These are phyloP conservation scores for Allolobophora icterica DNA, from an alignment of 2,888 invertebrate species.

Conservation along the genomic window DNA sequence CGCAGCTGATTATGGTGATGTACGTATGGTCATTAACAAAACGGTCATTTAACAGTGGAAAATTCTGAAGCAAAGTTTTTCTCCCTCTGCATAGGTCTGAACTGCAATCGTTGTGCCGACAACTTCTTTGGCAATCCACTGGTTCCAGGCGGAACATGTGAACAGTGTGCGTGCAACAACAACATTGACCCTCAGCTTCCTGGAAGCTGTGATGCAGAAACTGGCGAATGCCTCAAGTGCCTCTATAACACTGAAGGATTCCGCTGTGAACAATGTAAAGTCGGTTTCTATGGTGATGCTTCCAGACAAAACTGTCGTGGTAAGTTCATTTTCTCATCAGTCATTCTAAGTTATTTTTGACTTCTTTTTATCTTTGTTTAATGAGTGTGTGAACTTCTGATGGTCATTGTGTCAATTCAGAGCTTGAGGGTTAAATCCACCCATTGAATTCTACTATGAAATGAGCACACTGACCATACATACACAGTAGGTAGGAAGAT, in stretches of 20 bases:
- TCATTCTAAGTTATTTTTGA: not conserved
- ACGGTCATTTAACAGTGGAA: not conserved
- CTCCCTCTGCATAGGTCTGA: slow-evolving; percentile 52
- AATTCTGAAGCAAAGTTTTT: not conserved
- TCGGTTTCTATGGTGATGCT: slow-evolving; percentile 89
- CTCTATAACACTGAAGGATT: slow-evolving; percentile 86
- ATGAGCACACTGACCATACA: too few species aligned
- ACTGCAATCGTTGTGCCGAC: slow-evolving; percentile 91
- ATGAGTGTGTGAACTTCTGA: too few species aligned
- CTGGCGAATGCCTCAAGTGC: slow-evolving; percentile 59
- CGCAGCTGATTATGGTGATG: not conserved
- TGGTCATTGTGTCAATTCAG: too few species aligned
- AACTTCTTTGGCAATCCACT: slow-evolving; percentile 94
- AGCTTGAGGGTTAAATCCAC: too few species aligned
- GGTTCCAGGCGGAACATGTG: slow-evolving; percentile 82
- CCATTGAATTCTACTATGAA: too few species aligned
- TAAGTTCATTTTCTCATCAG: slow-evolving; percentile 62
- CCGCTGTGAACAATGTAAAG: slow-evolving; percentile 86
- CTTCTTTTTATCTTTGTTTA: too few species aligned
- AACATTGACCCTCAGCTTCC: slow-evolving; percentile 83
- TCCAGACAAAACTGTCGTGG: slow-evolving; percentile 77
- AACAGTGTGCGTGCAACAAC: slow-evolving; percentile 87
- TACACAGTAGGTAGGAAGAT: too few species aligned
- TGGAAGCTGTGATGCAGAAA: slow-evolving; percentile 67
- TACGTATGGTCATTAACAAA: not conserved